These are phyloP conservation scores for Cyprinella venusta DNA, from an alignment of 2,797 vertebrate genomes.

Conservation along the genomic window DNA sequence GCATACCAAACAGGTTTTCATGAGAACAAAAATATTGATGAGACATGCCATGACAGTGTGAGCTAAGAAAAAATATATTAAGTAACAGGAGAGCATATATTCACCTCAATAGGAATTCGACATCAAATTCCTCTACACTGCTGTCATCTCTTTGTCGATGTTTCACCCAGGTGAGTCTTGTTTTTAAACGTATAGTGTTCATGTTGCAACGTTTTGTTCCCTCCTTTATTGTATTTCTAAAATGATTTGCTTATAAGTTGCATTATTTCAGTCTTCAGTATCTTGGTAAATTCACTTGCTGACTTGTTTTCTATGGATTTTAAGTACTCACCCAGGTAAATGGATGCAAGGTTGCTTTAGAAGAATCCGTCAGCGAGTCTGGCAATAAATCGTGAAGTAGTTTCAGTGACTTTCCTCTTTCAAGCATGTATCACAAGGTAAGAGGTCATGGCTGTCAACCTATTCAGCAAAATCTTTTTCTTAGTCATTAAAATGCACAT, in stretches of 20 bases:
- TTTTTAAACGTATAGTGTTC: not conserved
- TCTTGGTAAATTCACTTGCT: not conserved
- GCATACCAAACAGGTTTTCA: not conserved
- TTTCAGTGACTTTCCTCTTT: not conserved
- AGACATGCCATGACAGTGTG: not conserved
- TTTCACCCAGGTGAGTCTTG: not conserved
- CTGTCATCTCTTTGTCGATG: not conserved
- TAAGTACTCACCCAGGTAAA: not conserved
- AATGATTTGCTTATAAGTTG: not conserved
- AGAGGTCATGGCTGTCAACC: not conserved
- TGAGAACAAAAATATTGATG: not conserved
- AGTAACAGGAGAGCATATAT: not conserved
- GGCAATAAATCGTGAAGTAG: not conserved
- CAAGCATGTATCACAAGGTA: not conserved
- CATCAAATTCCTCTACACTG: not conserved
- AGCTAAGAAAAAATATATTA: not conserved
- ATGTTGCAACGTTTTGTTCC: not conserved
- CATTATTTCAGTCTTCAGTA: not conserved
- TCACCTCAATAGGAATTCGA: not conserved
- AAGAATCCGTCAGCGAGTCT: not conserved
- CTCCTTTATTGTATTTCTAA: not conserved
- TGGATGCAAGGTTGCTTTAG: not conserved
- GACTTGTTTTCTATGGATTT: conserved; percentile 6
- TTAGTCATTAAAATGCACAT: not conserved
- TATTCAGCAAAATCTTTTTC: not conserved